Evolutionary conservation across 2,797 vertebrate species (phyloP).

Genomic region (Macroramphosus scolopax): DNA sequence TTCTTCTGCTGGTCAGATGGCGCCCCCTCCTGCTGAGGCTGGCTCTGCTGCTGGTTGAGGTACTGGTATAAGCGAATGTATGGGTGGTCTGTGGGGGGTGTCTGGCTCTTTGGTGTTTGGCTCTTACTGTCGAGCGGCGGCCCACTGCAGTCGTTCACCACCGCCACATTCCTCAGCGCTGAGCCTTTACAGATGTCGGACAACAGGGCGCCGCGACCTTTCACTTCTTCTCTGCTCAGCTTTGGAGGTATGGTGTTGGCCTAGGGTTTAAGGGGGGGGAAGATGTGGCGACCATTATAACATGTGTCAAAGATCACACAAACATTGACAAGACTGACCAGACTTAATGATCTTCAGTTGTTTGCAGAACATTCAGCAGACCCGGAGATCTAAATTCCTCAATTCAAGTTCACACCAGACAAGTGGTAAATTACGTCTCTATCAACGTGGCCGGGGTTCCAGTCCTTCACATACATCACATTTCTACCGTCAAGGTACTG

Average conservation of each 20-base stretch:
- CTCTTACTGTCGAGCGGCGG: conserved; percentile 87
- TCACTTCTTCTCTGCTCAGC: conserved; percentile 83
- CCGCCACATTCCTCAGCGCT: conserved; percentile 83
- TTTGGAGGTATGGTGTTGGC: conserved; percentile 82
- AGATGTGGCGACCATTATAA: too few relatives aligned
- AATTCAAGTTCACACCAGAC: too few relatives aligned
- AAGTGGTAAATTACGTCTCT: too few relatives aligned
- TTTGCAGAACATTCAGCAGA: too few relatives aligned
- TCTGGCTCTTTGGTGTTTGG: conserved; percentile 50
- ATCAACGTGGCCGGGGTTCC: too few relatives aligned
- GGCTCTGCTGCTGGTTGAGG: conserved; percentile 62
- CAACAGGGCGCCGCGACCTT: conserved; percentile 84
- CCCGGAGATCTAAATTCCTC: too few relatives aligned
- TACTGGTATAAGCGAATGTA: conserved; percentile 76
- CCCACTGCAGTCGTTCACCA: conserved; percentile 87
- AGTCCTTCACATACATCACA: too few relatives aligned
- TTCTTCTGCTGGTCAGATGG: conserved; percentile 43
- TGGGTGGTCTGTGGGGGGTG: conserved; percentile 66
- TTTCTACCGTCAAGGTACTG: too few relatives aligned
- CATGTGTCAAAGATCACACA: too few relatives aligned
- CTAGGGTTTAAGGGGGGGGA: conserved; percentile 60
- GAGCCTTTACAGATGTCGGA: conserved; percentile 89
- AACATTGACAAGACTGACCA: too few relatives aligned
- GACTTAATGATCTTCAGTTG: too few relatives aligned
- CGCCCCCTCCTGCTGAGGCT: too few relatives aligned